Base-by-base conservation (phyloP, 2,888 invertebrate genomes). In the Trichopria drosophilae region DNA sequence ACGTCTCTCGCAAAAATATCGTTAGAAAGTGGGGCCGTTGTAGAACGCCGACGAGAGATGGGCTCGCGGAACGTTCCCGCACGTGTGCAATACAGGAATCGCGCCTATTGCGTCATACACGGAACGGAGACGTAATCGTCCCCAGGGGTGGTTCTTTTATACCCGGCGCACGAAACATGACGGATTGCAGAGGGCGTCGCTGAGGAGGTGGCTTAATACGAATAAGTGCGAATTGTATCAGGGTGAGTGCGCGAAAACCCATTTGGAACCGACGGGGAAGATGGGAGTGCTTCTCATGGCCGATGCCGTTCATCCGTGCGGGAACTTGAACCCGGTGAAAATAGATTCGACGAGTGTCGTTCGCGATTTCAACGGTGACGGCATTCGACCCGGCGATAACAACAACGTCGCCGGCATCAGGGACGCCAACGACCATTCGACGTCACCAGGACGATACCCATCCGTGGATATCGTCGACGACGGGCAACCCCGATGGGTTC, bases 271-370 rank as follows among this genome's bases (percentile, higher is more conserved):
- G n/a, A 32, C 36, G 50, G 51, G 55, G 59, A 69, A 66, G 57
- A 75, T 76, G 75, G 75, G 75, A 61, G 74, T 75, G 55, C 65
- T 72, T 51, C 61, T 75, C 61, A 65, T 75, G 63, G 63, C 69
- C 51, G 71, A 72, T 54, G 67, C 67, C 57, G 60, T 63, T 48
- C 66, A 63, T 53, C 53, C 58, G 40, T 67, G 60, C 45, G 64
- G 63, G 62, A 68, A 59, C 50, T 43, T 64, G 40, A 62, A 60
- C 52, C 53, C 61, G 52, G 54, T 46, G 18, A 64, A 55, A 39
- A 37, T 48, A 39, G 29, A 20, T 22, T 23, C 29, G 10, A 28
- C n/a, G 19, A 31, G 15, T 9, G 24, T 24, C 10, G 6, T 24
- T 6, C 56, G 47, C 50, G 13, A 43, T 59, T 37, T 37, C 51